phyloP scores from a whole-genome alignment of 2,113 vertebrate species.

The Eira barbara region DNA sequence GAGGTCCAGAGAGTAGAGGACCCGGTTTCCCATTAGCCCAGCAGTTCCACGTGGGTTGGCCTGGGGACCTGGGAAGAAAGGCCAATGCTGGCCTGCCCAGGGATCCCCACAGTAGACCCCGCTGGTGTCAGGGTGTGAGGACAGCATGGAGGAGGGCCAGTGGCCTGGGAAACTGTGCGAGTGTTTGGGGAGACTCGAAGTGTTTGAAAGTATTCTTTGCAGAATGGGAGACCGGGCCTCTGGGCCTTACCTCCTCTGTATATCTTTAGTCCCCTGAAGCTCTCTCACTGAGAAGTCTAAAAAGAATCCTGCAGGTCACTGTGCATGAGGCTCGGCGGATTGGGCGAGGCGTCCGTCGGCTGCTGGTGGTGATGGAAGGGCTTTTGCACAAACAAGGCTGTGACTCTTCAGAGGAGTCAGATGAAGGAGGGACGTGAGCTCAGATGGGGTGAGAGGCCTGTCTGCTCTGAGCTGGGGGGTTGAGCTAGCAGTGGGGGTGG shows the following conservation, averaged over 20 bases:
- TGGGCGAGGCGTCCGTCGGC: background rate
- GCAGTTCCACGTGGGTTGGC: rapidly evolving
- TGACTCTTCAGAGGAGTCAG: background rate
- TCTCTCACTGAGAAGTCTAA: background rate
- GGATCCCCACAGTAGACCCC: background rate
- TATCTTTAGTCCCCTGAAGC: background rate
- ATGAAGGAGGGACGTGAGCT: background rate
- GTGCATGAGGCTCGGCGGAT: background rate
- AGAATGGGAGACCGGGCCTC: background rate
- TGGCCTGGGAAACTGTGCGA: background rate
- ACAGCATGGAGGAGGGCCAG: background rate
- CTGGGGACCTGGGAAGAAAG: background rate
- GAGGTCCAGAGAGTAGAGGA: background rate
- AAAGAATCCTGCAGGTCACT: background rate
- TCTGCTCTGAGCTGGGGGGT: background rate
- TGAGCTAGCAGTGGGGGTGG: background rate
- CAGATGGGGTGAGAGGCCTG: background rate
- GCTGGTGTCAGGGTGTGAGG: background rate
- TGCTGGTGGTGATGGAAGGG: background rate
- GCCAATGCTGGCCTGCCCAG: background rate
- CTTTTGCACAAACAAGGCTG: background rate
- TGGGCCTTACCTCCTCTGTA: constrained; percentile 21
- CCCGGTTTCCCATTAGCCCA: background rate
- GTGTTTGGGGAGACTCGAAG: background rate
- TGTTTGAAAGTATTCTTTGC: background rate